These are phyloP conservation scores for Nomada goodeniana DNA, from an alignment of 2,888 invertebrate species.

Conservation along the genomic window DNA sequence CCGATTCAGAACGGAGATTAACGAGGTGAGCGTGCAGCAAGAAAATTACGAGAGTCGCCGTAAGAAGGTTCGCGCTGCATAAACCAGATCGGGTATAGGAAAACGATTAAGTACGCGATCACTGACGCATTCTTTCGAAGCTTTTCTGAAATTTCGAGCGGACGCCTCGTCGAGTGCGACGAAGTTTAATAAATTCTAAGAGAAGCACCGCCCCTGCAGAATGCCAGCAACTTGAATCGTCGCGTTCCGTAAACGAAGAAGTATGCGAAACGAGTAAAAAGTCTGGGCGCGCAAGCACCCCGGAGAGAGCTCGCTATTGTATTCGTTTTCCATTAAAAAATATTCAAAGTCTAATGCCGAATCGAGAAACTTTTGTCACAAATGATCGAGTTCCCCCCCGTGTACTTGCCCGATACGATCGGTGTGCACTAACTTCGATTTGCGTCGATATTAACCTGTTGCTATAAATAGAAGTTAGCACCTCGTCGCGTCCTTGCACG, in stretches of 20 bases:
- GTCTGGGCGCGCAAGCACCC: not conserved
- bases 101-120: not conserved
- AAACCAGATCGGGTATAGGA: not conserved
- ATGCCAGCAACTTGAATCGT: constrained; percentile 1
- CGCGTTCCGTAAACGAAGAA: constrained; percentile 1
- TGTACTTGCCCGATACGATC: not conserved
- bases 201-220: not conserved
- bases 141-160: constrained; percentile 12
- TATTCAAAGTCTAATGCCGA: not conserved
- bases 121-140: not conserved
- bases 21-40: not conserved
- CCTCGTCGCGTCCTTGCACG: constrained; percentile 64
- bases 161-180: not conserved
- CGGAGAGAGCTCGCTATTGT: not conserved
- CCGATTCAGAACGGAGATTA: not conserved
- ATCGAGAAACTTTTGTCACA: not conserved
- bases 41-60: not conserved
- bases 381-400: not conserved
- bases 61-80: not conserved
- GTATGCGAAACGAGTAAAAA: not conserved
- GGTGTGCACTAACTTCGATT: not conserved
- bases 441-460: constrained; percentile 6
- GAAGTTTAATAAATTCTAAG: constrained; percentile 25
- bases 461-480: constrained; percentile 16
- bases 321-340: not conserved